Evolutionary conservation across 2,113 vertebrate genomes (phyloP).

Genomic region (Elephantulus edwardii): DNA sequence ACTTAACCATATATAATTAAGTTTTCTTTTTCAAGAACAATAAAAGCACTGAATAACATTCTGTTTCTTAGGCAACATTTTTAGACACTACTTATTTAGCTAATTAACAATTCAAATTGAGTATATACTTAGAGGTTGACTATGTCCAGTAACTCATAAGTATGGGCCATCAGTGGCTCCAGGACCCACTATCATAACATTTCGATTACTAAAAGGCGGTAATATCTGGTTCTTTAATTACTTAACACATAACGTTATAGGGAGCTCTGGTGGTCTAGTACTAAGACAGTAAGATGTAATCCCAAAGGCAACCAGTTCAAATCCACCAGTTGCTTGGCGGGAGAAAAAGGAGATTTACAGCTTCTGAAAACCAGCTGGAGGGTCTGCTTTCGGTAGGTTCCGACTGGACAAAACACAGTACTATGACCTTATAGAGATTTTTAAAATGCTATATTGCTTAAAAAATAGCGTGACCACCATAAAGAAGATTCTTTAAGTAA

Average conservation of each 20-base stretch:
- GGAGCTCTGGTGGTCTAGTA: no score
- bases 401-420: no score
- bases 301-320: no score
- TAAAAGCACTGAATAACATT: constrained; percentile 49
- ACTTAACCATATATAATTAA: constrained; percentile 19
- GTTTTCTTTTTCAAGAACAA: constrained; percentile 50
- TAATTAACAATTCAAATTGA: constrained; percentile 64
- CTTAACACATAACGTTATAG: not conserved
- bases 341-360: no score
- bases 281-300: no score
- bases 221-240: not conserved
- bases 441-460: constrained; percentile 25
- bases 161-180: not conserved
- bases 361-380: no score
- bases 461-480: not conserved
- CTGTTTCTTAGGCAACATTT: constrained; percentile 37
- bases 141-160: constrained; percentile 31
- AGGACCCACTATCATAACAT: constrained; percentile 3
- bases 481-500: constrained; percentile 11
- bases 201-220: constrained; percentile 33
- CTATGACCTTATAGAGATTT: not conserved
- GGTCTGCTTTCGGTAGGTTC: no score
- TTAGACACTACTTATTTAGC: constrained; percentile 38
- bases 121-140: constrained; percentile 28
- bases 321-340: no score